Evolutionary conservation across 2,888 invertebrate genomes (phyloP).

Genomic region (Melolontha melolontha): DNA sequence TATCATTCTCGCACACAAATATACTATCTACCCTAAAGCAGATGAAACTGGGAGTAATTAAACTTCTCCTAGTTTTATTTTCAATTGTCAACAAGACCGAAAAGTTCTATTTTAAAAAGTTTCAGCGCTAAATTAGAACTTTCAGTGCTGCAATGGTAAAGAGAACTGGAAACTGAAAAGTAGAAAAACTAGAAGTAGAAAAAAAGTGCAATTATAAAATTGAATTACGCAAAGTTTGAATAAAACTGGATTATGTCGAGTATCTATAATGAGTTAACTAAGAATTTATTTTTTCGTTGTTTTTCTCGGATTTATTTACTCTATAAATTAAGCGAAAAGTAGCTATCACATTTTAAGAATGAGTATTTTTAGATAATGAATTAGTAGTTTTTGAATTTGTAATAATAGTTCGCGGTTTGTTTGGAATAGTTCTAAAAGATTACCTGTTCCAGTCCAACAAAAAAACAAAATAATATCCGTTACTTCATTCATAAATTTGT

Average conservation of each 20-base stretch:
- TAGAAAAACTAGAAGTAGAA: neutral
- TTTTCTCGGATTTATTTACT: too few species aligned
- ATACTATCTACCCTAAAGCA: neutral
- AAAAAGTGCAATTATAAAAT: conserved; percentile 30
- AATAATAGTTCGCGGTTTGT: too few species aligned
- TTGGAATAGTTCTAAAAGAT: too few species aligned
- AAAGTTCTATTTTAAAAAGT: conserved; percentile 26
- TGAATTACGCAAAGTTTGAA: conserved; percentile 25
- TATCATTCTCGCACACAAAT: neutral
- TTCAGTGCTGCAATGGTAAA: neutral
- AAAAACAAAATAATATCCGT: too few species aligned
- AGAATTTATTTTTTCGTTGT: neutral
- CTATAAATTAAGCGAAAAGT: too few species aligned
- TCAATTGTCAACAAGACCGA: conserved; percentile 25
- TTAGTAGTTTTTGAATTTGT: too few species aligned
- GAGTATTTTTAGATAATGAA: too few species aligned
- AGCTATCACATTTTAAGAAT: too few species aligned
- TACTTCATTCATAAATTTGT: too few species aligned
- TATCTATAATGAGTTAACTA: conserved; percentile 30
- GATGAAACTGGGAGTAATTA: conserved; percentile 19
- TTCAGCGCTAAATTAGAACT: conserved; percentile 16
- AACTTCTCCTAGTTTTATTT: conserved; percentile 26
- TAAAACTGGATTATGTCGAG: conserved; percentile 6
- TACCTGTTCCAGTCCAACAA: too few species aligned
- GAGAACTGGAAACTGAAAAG: neutral